Evolutionary conservation across 1,140 invertebrate genomes (phyloP).

Genomic region (Pseudoatta argentina): DNA sequence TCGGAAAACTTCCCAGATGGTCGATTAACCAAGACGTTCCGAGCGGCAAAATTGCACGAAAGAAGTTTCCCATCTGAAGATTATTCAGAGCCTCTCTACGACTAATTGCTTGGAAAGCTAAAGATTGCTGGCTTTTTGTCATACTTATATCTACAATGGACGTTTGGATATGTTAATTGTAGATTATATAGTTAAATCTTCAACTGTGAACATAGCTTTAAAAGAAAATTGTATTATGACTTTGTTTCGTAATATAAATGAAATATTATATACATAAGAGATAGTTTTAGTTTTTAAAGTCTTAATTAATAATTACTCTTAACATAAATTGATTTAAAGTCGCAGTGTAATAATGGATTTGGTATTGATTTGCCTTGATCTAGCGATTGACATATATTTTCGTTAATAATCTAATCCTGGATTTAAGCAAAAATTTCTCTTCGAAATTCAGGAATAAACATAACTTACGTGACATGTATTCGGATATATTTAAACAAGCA

Average conservation of each 20-base stretch:
- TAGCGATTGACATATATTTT: neutral
- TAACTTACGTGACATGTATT: conserved; percentile 15
- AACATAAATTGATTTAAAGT: conserved; percentile 4
- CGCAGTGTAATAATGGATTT: neutral
- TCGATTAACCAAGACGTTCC: conserved; percentile 55
- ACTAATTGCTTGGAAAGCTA: conserved; percentile 49
- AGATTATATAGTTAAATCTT: neutral
- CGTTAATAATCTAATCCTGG: neutral
- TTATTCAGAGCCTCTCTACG: conserved; percentile 24
- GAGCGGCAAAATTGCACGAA: conserved; percentile 41
- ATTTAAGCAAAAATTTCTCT: conserved; percentile 24
- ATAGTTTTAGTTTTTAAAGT: neutral
- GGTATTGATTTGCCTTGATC: neutral
- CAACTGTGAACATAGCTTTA: neutral
- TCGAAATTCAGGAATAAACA: conserved; percentile 14
- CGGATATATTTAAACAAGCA: neutral
- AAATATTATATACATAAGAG: neutral
- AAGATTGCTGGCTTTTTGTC: conserved; percentile 1
- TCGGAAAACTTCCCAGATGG: conserved; percentile 42
- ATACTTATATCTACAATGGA: conserved; percentile 15
- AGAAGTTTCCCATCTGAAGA: conserved; percentile 36
- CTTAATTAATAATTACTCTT: neutral
- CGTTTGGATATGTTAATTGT: conserved; percentile 12
- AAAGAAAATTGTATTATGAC: neutral
- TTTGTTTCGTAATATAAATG: neutral